Evolutionary conservation across 2,113 vertebrate species (phyloP), one percentile per base, ranked within the genome.

Genomic region (Reinhardtius hippoglossoides): DNA sequence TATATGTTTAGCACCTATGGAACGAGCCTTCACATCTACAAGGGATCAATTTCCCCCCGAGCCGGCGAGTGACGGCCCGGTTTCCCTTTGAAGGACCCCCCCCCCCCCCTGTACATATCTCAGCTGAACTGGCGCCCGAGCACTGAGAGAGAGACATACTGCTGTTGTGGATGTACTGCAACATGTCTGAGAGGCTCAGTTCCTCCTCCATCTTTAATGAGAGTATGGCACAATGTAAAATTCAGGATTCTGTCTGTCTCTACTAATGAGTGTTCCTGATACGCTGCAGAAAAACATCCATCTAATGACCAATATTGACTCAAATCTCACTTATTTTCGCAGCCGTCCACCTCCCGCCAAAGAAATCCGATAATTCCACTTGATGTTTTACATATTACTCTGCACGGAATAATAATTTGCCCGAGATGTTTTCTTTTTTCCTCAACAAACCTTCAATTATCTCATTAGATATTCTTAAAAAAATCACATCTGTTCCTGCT

Each of bases 31-130:
- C 63, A 78, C 81, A 75, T 78, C 73, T 87, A 87, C 69, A 79
- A 84, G 64, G 74, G 18, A 87, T 92, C 84, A 68, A 83, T 90
- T 92, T 76, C 69, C 66, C 66, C 64, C 71, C 54, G 81, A 85
- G 77, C 86, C 8, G 46, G 44, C 20, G 40, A 87, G 71, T 85
- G 81, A 89, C 21, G 52, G 78, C 3, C 3, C 46, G 1, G 16
- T 48, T 18, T 48, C 46, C 71, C 75, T 59, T 82, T 76, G 76
- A 90, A 78, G 67, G 76, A 37, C 46, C 46, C 46, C 15, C 15
- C 46, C 0, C 44, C 61, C 89, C 52, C 0, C 35, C 76, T 35
- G 55, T 90, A 82, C 69, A 88, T 84, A 80, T 86, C 77, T 86
- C 67, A 90, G 54, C 61, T 68, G 68, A 81, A 85, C 63, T 61